A percentile compares a stretch with the other conserved stretches of the same genome.
Evolutionary conservation across 2,888 invertebrate genomes (phyloP).

Genomic region (Cancer borealis): DNA sequence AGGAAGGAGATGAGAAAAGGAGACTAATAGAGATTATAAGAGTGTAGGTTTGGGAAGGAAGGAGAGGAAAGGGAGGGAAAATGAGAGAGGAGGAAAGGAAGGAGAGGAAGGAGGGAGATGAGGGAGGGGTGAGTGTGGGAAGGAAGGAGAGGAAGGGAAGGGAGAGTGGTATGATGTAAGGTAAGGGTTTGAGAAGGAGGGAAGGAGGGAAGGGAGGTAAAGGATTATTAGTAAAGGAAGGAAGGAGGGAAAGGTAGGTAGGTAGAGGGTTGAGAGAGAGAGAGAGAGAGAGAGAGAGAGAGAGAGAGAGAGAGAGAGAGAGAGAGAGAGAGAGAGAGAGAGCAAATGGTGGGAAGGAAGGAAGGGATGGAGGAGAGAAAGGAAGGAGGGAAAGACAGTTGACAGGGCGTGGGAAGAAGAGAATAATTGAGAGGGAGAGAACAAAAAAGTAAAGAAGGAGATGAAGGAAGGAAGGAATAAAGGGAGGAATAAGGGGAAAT

Average conservation of each 20-base stretch:
- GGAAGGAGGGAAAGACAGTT: neutral
- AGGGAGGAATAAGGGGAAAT: neutral
- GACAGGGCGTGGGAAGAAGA: neutral
- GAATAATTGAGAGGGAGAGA: neutral
- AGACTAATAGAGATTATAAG: too few species aligned
- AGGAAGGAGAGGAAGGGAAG: neutral
- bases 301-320: neutral
- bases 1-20: neutral
- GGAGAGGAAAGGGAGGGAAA: neutral
- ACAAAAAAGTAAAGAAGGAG: neutral
- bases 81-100: neutral
- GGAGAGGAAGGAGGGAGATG: neutral
- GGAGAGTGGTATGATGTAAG: neutral
- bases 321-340: slow-evolving; percentile 25
- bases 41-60: too few species aligned
- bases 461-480: neutral
- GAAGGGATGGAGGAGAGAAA: neutral
- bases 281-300: slow-evolving; percentile 8
- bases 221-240: neutral
- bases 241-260: neutral
- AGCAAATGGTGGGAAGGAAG: neutral
- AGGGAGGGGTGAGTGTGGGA: neutral
- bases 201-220: neutral
- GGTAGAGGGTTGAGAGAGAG: neutral
- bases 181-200: neutral